Evolutionary conservation across 2,113 vertebrate genomes (phyloP).

Genomic region (Paramisgurnus dabryanus): DNA sequence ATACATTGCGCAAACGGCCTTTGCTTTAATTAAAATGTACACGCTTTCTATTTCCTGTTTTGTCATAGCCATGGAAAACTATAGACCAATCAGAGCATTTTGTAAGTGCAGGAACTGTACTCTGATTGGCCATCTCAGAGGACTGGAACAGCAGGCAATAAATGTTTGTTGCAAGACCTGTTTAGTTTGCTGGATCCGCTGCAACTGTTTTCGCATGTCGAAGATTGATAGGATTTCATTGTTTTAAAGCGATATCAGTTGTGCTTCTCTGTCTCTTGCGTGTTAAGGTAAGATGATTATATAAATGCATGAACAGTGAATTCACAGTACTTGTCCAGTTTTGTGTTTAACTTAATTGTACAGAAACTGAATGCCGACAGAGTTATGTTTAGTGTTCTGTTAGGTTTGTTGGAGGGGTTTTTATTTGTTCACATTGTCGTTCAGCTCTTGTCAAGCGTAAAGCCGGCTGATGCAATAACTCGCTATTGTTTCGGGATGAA

Average conservation of each 20-base stretch:
- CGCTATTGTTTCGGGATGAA: not conserved
- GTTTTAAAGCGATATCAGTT: too few species aligned
- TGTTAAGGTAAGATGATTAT: not conserved
- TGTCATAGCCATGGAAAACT: not conserved
- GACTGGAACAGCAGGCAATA: too few species aligned
- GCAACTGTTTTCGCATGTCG: not conserved
- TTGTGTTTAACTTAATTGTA: too few species aligned
- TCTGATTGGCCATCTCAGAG: not conserved
- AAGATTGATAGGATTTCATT: not conserved
- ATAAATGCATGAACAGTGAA: not conserved
- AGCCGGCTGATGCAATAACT: not conserved
- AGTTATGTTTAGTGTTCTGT: too few species aligned
- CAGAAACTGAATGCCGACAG: too few species aligned
- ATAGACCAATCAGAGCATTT: not conserved
- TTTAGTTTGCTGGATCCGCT: too few species aligned
- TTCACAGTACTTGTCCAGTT: not conserved
- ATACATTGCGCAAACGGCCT: too few species aligned
- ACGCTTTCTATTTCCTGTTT: not conserved
- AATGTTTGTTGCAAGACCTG: too few species aligned
- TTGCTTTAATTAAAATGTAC: too few species aligned
- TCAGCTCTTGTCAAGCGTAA: too few species aligned
- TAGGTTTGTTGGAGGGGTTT: too few species aligned
- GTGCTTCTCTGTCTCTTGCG: not conserved
- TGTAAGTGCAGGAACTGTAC: not conserved
- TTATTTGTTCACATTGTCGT: too few species aligned